Evolutionary conservation across 2,113 vertebrate species (phyloP).

Genomic region (Sardina pilchardus): DNA sequence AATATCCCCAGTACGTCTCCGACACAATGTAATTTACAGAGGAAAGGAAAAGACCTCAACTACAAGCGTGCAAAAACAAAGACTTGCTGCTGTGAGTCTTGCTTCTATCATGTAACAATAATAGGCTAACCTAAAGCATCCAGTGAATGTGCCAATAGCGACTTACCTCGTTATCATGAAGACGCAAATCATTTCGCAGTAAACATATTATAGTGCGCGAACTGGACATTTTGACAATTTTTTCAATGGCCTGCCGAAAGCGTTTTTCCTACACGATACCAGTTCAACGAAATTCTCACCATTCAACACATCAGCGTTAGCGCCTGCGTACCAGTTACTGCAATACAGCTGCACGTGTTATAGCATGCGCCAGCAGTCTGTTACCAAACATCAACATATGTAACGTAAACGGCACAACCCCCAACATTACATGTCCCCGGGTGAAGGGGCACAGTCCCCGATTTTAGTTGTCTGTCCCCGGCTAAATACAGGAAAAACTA

Average conservation of each 20-base stretch:
- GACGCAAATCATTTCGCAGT: conserved; percentile 75
- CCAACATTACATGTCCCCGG: too few relatives aligned
- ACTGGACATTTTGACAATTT: conserved; percentile 43
- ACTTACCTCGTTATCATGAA: conserved; percentile 76
- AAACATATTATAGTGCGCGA: conserved; percentile 66
- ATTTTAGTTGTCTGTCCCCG: too few relatives aligned
- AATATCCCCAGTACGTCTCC: too few relatives aligned
- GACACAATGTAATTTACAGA: too few relatives aligned
- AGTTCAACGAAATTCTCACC: background rate
- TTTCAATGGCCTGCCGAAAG: background rate
- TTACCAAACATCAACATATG: conserved; percentile 10
- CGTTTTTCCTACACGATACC: background rate
- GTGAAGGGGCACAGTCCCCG: too few relatives aligned
- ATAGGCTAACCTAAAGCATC: too few relatives aligned
- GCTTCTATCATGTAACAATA: too few relatives aligned
- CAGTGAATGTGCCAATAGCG: too few relatives aligned
- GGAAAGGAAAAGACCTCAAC: too few relatives aligned
- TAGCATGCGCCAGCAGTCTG: background rate
- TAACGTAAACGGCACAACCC: background rate
- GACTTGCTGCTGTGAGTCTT: too few relatives aligned
- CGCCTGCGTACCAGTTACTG: background rate
- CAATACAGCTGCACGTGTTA: background rate
- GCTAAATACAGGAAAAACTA: too few relatives aligned
- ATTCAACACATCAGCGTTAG: background rate
- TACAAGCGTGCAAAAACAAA: too few relatives aligned